phyloP scores from a whole-genome alignment of 2,113 vertebrate genomes.

The Elaphurus davidianus region DNA sequence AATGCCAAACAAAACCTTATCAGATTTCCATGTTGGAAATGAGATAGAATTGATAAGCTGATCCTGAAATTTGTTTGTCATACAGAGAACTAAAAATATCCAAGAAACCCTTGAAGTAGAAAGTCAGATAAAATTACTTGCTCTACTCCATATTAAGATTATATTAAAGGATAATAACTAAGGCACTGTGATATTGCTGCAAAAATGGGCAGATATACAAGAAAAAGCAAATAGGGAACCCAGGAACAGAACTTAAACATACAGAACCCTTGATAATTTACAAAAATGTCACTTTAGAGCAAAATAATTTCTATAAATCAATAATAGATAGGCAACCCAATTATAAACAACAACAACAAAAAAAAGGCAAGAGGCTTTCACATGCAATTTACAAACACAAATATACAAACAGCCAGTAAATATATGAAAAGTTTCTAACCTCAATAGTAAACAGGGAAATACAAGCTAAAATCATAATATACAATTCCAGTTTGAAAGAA shows the following conservation, averaged over 20 bases:
- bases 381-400: neutral
- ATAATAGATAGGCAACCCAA: neutral
- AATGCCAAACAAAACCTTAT: neutral
- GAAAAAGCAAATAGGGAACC: neutral
- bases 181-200: neutral
- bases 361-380: neutral
- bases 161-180: neutral
- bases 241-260: neutral
- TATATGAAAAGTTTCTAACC: neutral
- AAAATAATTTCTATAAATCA: neutral
- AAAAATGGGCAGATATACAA: neutral
- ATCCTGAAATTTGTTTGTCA: neutral
- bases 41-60: neutral
- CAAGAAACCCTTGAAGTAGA: neutral
- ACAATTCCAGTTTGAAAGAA: neutral
- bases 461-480: neutral
- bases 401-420: neutral
- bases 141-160: neutral
- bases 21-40: neutral
- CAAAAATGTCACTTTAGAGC: neutral
- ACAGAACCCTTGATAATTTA: neutral
- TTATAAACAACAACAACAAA: neutral
- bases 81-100: neutral
- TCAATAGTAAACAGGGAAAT: neutral
- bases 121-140: neutral